Base-by-base conservation (phyloP, 2,888 invertebrate genomes). In the Temnothorax ravouxi region DNA sequence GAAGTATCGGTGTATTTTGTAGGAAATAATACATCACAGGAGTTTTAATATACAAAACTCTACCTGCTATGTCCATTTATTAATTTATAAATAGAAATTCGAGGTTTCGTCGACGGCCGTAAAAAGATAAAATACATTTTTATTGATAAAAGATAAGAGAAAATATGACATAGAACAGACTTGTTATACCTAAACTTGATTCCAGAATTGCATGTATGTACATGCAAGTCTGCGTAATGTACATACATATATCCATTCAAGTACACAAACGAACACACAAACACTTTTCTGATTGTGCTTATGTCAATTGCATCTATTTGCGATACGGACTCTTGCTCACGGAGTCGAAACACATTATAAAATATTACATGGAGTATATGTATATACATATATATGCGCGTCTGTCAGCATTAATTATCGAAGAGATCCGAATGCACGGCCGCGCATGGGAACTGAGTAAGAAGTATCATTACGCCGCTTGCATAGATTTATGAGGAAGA, bases 401-500 rank as follows among this genome's bases (percentile, higher is more conserved):
- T 21, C 18, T 64, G 64, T 50, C 56, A 13, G 34, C 71, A 50
- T 80, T 59, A 81, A 81, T 76, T 81, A 69, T 84, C 69, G 59
- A 76, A 47, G 54, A 77, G 56, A 66, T 25, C 47, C 71, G 67
- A 85, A 66, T 44, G 41, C 72, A 29, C 56, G 38, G 54, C 15
- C 34, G 29, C 34, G 29, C 34, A 66, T 62, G 61, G 52, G 69
- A 69, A 71, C 21, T 8, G 41, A 29, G 34, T 47, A 56, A 41
- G 56, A 47, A 74, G 56, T 80, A 74, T 80, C 25, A 69, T n/a
- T 74, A 47, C 47, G 25, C 75, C 67, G 34, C 52, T 59, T 56
- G 61, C 62, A 62, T 61, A 64, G 71, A 86, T 85, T 85, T 82
- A 83, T 85, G 83, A 62, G 50, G 74, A 66, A 67, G 67, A 76